Percentiles rank a stretch among this genome's conserved stretches.
Evolutionary conservation across 2,113 vertebrate species (phyloP).

Genomic region (Gracilinanus agilis): DNA sequence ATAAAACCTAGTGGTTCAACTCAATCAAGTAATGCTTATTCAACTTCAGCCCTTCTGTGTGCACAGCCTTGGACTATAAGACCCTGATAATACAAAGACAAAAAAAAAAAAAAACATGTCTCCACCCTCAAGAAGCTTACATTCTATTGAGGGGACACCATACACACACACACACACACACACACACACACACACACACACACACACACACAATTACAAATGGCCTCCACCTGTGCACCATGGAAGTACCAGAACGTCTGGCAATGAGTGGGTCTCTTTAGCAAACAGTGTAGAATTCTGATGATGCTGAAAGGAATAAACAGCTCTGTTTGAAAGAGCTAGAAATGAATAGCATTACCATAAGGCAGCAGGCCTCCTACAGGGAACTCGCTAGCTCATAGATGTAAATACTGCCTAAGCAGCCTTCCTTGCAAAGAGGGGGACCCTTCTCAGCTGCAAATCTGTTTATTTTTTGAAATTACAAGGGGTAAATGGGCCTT

Average conservation of each 20-base stretch:
- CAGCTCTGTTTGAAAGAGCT: conserved; percentile 7
- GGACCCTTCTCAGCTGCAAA: conserved; percentile 2
- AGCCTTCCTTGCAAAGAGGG: neutral
- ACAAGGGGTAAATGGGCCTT: neutral
- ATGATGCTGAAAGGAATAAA: conserved; percentile 2
- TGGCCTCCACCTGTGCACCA: neutral
- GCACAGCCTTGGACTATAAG: neutral
- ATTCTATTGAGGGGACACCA: neutral
- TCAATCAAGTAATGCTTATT: neutral
- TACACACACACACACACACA: neutral
- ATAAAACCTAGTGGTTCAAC: neutral
- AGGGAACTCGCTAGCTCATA: neutral
- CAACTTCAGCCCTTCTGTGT: neutral
- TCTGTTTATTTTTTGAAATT: conserved; percentile 7
- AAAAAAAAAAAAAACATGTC: neutral
- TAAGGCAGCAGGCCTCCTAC: neutral
- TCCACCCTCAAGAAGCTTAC: neutral
- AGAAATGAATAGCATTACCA: conserved; percentile 2
- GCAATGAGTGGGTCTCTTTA: neutral
- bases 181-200: neutral
- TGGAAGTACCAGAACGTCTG: neutral
- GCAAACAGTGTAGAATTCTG: neutral
- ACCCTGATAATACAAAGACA: neutral
- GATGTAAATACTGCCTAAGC: conserved; percentile 5
- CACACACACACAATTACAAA: too few species aligned